Percentiles rank a stretch among this genome's conserved stretches.
Evolutionary conservation across 2,113 vertebrate species (phyloP).

Genomic region (Sinocyclocheilus grahami): DNA sequence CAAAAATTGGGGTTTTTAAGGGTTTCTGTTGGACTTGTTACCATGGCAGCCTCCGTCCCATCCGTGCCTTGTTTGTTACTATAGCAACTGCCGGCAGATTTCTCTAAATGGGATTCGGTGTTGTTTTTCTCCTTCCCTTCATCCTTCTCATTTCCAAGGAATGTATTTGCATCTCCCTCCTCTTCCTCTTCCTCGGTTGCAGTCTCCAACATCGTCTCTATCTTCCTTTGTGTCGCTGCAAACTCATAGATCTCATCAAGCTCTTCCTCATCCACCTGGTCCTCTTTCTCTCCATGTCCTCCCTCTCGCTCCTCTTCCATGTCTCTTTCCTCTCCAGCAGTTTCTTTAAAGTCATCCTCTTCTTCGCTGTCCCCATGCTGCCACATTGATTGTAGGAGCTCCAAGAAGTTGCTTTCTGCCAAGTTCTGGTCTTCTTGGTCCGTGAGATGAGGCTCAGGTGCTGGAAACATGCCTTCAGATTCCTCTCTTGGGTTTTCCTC

Average conservation of each 20-base stretch:
- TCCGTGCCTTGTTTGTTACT: conserved; percentile 16
- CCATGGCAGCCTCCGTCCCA: conserved; percentile 31
- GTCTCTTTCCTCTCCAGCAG: conserved; percentile 11
- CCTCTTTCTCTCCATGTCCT: conserved; percentile 66
- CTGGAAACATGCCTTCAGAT: conserved; percentile 48
- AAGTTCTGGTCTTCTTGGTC: conserved; percentile 66
- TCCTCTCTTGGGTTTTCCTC: conserved; percentile 56
- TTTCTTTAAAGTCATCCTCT: conserved; percentile 39
- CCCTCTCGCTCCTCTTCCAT: neutral
- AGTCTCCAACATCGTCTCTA: conserved; percentile 29
- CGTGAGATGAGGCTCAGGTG: conserved; percentile 32
- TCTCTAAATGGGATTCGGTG: neutral
- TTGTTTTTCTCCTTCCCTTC: neutral
- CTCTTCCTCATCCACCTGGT: conserved; percentile 84
- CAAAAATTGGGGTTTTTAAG: conserved; percentile 20
- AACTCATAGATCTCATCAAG: conserved; percentile 95
- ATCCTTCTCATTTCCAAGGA: conserved; percentile 40
- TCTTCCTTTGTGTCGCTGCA: conserved; percentile 86
- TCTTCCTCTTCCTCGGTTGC: conserved; percentile 46
- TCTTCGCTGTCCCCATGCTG: conserved; percentile 77
- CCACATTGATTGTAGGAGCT: conserved; percentile 89
- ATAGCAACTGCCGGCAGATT: conserved; percentile 15
- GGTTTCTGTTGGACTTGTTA: conserved; percentile 7
- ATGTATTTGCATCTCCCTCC: conserved; percentile 34
- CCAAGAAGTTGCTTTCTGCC: conserved; percentile 77